Base-by-base conservation (phyloP, 2,113 vertebrate species). In the Trochalopteron elliotii region DNA sequence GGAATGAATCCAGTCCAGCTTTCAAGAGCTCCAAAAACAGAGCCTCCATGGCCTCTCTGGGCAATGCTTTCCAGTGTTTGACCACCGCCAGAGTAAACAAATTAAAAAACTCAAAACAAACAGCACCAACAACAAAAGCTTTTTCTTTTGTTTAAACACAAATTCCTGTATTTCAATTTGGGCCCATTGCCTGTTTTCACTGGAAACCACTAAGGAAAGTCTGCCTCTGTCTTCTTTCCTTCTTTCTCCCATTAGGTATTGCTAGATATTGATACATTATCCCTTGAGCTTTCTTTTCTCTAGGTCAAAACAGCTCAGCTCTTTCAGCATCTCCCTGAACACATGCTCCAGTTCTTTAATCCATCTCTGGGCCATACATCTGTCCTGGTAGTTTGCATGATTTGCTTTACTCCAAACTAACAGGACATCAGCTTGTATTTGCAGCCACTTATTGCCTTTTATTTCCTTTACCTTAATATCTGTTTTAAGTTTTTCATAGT, bases 401-500 rank as follows among this genome's bases (percentile, higher is more conserved):
- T 33, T 42, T 61, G 23, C 45, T 72, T 25, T 17, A 61, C 33
- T 94, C 57, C 45, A 75, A 39, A 70, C 31, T 20, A 94, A 64
- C 9, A 63, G 37, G 15, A 45, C 14, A 81, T 56, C 77, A 87
- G 8, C 14, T 68, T 39, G 15, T 35, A 87, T 31, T 88, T 59
- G 74, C 10, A 79, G 19, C 37, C n/a, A 68, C 11, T 60, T 15
- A 11, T 12, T 40, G 47, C 11, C 31, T 85, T 92, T 40, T 68
- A 68, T 55, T 82, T 84, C 35, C 44, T 78, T 95, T 95, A 99
- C 99, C 98, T 99, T 98, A 64, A 99, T 99, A 90, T 98, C 98
- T 16, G 99, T 99, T 97, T 98, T 98, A 87, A 99, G 99, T 93
- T 99, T 99, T 97, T 99, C 99, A 42, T 99, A 99, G 97, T 99